Base-by-base conservation (phyloP, 2,888 invertebrate genomes). In the Doris montereyensis region DNA sequence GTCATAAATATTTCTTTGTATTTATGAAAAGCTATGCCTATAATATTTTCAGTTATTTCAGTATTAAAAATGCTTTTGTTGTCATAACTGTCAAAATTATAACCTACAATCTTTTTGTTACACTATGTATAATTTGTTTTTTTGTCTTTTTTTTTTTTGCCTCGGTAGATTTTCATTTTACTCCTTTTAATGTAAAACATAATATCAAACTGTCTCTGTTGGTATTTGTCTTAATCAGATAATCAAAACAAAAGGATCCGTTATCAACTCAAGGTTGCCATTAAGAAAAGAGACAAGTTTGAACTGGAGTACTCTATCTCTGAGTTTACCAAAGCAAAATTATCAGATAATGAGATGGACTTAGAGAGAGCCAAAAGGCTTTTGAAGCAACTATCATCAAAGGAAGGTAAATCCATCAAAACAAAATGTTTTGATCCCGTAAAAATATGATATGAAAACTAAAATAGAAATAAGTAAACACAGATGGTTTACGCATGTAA, bases 261-360 rank as follows among this genome's bases (percentile, higher is more conserved):
- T n/a, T 88, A 87, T 78, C 85, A 86, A 68, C 83, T 89, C 80
- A 89, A 88, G 83, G 88, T 88, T n/a, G 89, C 90, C 24, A 88
- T 90, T 81, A 90, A 89, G 81, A 83, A 86, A 28, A 81, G 87
- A 10, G 88, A 89, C 78, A 83, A 82, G 32, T 86, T 82, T 62
- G 84, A 87, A 78, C 85, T 90, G 57, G 86, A 88, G 67, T 86
- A 84, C 71, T 87, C 89, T 3, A 86, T 90, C 65, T 86, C 84
- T 32, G 88, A 89, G 75, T 90, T 90, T 81, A 86, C 88, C 82
- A 86, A 87, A 30, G 88, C 87, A 60, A 87, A 89, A 62, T 86
- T 90, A 13, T 85, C 87, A 58, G 90, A 90, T 81, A 84, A 86
- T 71, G 90, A 90, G 76, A 87, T 88, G 87, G 90, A 90, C 76